Percentiles rank a stretch among this genome's conserved stretches.
Conservation (phyloP, 2,888 invertebrate genomes). For the Clivina fossor region DNA sequence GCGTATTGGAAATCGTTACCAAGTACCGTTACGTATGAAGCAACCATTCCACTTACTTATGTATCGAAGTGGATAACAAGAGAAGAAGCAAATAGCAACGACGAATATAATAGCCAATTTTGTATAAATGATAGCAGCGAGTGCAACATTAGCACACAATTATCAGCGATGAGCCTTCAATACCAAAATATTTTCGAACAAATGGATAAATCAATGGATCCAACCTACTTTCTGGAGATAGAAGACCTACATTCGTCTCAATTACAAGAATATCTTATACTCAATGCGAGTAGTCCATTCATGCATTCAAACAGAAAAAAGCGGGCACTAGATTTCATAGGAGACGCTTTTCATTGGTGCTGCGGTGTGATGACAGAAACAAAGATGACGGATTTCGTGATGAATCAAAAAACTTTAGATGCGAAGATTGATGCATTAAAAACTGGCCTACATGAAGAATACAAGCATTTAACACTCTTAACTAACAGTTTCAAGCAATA, state of each 20-base stretch:
- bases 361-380: constrained; percentile 26
- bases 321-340: constrained; percentile 20
- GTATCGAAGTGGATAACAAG: neutral
- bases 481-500: neutral
- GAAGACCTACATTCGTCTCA: no score
- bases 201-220: neutral
- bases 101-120: neutral
- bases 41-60: constrained; percentile 27
- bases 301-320: neutral
- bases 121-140: no score
- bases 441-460: constrained; percentile 6
- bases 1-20: constrained; percentile 26
- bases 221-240: no score
- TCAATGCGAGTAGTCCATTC: no score
- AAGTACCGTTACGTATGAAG: constrained; percentile 19
- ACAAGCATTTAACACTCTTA: neutral
- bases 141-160: neutral
- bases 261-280: no score
- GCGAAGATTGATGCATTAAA: constrained; percentile 1
- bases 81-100: neutral
- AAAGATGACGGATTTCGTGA: constrained; percentile 7
- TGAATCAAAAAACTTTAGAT: constrained; percentile 6
- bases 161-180: neutral
- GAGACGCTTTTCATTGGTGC: constrained; percentile 27
- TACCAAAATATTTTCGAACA: neutral